Percentiles rank a stretch among this genome's conserved stretches.
Evolutionary conservation across 2,888 invertebrate genomes (phyloP).

Genomic region (Zonitis immaculata): DNA sequence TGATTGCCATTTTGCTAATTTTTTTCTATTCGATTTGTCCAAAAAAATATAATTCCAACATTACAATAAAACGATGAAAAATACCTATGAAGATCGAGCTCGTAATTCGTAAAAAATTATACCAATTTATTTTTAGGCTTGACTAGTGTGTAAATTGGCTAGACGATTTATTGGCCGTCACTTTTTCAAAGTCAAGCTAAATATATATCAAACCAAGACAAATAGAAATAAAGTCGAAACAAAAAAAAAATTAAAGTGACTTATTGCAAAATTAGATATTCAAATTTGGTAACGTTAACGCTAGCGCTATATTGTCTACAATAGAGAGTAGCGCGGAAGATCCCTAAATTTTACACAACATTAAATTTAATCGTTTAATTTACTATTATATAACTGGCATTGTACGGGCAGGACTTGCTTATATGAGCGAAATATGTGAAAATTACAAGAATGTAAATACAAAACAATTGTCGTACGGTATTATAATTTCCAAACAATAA

Average conservation of each 20-base stretch:
- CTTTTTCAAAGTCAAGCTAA: conserved; percentile 10
- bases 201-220: background rate
- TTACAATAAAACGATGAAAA: conserved; percentile 2
- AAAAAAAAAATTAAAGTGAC: too few species aligned
- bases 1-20: too few species aligned
- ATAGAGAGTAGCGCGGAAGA: too few species aligned
- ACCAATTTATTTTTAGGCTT: conserved; percentile 16
- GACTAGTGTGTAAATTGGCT: conserved; percentile 18
- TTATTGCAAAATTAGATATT: too few species aligned
- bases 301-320: too few species aligned
- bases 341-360: background rate
- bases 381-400: background rate
- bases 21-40: too few species aligned
- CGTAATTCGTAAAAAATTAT: conserved; percentile 18
- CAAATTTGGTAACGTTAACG: too few species aligned
- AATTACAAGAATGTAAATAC: background rate
- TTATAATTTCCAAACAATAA: background rate
- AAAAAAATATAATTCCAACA: background rate
- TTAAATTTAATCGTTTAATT: background rate
- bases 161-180: conserved; percentile 15
- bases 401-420: background rate
- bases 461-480: background rate
- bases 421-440: background rate
- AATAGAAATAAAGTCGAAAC: too few species aligned
- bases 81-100: conserved; percentile 14